A percentile compares a stretch with the other conserved stretches of the same genome.
Evolutionary conservation across 2,113 vertebrate genomes (phyloP).

Genomic region (Hyperopisus bebe): DNA sequence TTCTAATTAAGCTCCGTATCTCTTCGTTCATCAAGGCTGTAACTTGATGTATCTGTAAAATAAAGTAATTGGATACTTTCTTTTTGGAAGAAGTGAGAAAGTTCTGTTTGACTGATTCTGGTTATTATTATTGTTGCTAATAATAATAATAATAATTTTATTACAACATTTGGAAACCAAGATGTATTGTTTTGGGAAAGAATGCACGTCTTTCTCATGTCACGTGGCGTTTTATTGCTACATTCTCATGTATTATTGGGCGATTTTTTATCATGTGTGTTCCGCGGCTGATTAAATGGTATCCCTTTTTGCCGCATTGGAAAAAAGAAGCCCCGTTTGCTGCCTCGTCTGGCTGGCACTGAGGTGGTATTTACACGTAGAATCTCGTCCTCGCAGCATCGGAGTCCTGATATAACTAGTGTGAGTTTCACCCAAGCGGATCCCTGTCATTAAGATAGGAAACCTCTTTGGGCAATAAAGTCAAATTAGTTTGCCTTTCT

Average conservation of each 20-base stretch:
- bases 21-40: background rate
- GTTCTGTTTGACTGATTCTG: background rate
- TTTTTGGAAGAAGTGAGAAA: background rate
- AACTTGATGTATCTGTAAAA: background rate
- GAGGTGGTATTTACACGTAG: conserved; percentile 13
- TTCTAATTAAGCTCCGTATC: background rate
- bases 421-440: conserved; percentile 24
- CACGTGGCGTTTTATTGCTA: background rate
- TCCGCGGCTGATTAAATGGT: background rate
- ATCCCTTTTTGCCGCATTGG: conserved; percentile 5
- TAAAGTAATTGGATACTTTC: background rate
- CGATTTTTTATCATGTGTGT: background rate
- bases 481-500: conserved; percentile 29
- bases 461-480: conserved; percentile 25
- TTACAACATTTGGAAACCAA: background rate
- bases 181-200: background rate
- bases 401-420: conserved; percentile 1
- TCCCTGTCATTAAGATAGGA: conserved; percentile 24
- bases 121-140: background rate
- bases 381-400: conserved; percentile 3
- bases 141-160: background rate
- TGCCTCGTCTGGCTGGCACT: background rate
- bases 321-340: background rate
- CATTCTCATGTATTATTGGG: background rate
- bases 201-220: background rate